Evolutionary conservation across 2,113 vertebrate genomes (phyloP), one percentile per base, ranked within the genome.

Genomic region (Hippopotamus amphibius): DNA sequence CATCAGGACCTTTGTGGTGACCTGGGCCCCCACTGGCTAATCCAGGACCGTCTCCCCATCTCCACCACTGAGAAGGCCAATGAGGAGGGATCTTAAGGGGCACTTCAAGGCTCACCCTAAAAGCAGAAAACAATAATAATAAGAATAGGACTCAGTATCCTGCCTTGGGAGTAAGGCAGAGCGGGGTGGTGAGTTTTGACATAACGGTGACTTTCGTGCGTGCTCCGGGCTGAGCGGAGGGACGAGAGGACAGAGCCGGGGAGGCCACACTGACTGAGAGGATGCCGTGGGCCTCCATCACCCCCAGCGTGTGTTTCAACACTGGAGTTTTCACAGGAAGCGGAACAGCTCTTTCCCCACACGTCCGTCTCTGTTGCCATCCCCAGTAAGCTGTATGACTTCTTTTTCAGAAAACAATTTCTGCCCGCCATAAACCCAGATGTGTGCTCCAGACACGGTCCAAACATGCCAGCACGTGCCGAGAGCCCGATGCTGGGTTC

Each of bases 221-320:
- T 3, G 0, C 0, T 46, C 24, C 0, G 2, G 37, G 1, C 22
- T 61, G 41, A n/a, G 61, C 0, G 2, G 43, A 26, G 12, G 41
- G 24, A 37, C 11, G 1, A 7, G 19, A 41, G 1, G 24, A 16
- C 22, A 65, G 61, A 63, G n/a, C 22, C 28, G 6, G 13, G 61
- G 50, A 77, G 43, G 16, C 26, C 22, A 2, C 0, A 0, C 55
- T 16, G 33, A 22, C 26, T 24, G 10, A 46, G 3, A 80, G 24
- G 80, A 72, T 14, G 77, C n/a, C 11, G 0, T n/a, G 21, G 17
- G 61, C 43, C 21, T 28, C 17, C 22, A 0, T 71, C n/a, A 13
- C 30, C 46, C 61, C 14, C 48, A 0, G 46, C 8, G 22, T 1
- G 11, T 0, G 2, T 90, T 55, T 57, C 46, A 48, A 86, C 5